Evolutionary conservation across 2,113 vertebrate species (phyloP).

Genomic region (Aldabrachelys gigantea): DNA sequence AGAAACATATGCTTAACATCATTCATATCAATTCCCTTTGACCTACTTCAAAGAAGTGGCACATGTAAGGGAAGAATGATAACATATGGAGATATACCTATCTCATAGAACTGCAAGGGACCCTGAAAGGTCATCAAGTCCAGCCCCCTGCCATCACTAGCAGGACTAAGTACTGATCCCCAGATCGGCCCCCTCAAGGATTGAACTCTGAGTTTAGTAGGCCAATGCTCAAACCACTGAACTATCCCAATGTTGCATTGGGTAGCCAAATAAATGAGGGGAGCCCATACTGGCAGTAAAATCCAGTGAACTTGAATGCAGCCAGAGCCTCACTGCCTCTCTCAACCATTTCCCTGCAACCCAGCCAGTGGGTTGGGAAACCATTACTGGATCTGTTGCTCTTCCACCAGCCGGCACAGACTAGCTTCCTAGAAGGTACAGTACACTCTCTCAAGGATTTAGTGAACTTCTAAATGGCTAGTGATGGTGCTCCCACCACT

Average conservation of each 20-base stretch:
- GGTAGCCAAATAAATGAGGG: background rate
- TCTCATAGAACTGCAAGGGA: no score
- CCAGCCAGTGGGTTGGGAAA: background rate
- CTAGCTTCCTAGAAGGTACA: background rate
- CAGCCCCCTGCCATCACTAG: no score
- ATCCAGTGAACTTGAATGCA: background rate
- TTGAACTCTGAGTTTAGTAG: no score
- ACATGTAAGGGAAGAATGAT: background rate
- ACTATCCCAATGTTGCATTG: background rate
- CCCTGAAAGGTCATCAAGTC: no score
- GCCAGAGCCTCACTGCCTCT: background rate
- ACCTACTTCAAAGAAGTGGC: background rate
- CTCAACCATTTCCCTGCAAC: background rate
- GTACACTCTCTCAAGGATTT: background rate
- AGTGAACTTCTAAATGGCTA: background rate
- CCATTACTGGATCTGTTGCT: background rate
- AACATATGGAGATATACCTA: no score
- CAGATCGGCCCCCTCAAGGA: no score
- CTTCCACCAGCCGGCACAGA: background rate
- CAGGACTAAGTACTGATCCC: no score
- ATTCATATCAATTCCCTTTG: background rate
- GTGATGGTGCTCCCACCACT: background rate
- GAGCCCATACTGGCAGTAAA: background rate
- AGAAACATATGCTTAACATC: background rate
- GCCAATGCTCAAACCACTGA: no score